Conservation (phyloP, 2,888 invertebrate genomes). For the Linnaemya tessellans region DNA sequence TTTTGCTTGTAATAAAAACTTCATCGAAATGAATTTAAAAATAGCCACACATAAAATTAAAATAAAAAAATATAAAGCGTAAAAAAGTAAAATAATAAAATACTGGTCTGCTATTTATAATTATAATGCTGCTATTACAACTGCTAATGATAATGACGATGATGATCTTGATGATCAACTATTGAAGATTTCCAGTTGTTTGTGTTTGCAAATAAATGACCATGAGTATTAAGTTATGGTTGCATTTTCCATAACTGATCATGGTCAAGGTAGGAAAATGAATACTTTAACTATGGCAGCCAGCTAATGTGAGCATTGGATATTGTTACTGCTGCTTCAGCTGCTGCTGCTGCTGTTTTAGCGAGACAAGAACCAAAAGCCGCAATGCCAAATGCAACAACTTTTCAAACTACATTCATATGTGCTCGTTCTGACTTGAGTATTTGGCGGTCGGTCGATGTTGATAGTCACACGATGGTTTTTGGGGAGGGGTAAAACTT, state of each 20-base stretch:
- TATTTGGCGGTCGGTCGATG: slow-evolving; percentile 34
- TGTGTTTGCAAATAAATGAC: slow-evolving; percentile 45
- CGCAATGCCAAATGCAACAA: slow-evolving; percentile 66
- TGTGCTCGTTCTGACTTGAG: slow-evolving; percentile 36
- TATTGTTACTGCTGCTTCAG: slow-evolving; percentile 23
- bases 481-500: slow-evolving; percentile 12
- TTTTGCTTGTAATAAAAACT: not conserved
- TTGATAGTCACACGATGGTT: slow-evolving; percentile 14
- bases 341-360: slow-evolving; percentile 9
- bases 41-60: slow-evolving; percentile 47
- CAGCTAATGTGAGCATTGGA: slow-evolving; percentile 3
- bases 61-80: not conserved
- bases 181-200: slow-evolving; percentile 19
- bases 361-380: slow-evolving; percentile 36
- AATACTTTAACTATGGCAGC: slow-evolving; percentile 52
- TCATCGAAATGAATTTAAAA: slow-evolving; percentile 29
- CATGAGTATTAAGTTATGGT: slow-evolving; percentile 65
- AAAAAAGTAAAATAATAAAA: slow-evolving; percentile 19
- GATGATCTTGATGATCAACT: slow-evolving; percentile 26
- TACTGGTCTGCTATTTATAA: slow-evolving; percentile 23
- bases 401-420: slow-evolving; percentile 51
- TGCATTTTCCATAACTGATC: slow-evolving; percentile 64
- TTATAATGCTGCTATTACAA: not conserved
- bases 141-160: slow-evolving; percentile 36
- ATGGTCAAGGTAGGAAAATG: slow-evolving; percentile 69